Evolutionary conservation across 2,797 vertebrate genomes (phyloP).

Genomic region (Bufotes viridis): DNA sequence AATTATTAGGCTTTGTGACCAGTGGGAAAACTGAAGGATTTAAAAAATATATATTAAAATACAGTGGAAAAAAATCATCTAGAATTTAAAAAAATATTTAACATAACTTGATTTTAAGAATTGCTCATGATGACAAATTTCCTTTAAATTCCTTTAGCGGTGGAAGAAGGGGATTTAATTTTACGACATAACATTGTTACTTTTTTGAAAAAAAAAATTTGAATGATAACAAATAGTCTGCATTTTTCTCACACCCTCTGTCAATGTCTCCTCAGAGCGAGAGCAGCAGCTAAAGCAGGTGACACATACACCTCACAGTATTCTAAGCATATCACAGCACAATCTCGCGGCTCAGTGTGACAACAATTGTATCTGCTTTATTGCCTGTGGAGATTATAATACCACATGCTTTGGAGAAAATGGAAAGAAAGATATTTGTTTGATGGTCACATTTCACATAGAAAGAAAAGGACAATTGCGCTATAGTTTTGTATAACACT

Average conservation of each 20-base stretch:
- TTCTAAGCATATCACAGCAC: constrained; percentile 53
- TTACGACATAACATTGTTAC: not conserved
- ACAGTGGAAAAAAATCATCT: too few species aligned
- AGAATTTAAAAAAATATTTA: too few species aligned
- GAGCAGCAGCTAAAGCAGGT: constrained; percentile 15
- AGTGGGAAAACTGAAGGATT: too few species aligned
- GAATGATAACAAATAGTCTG: constrained; percentile 11
- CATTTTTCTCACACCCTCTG: constrained; percentile 12
- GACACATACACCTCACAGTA: constrained; percentile 46
- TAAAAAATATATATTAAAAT: too few species aligned
- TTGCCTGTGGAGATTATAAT: constrained; percentile 57
- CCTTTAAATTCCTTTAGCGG: not conserved
- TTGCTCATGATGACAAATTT: too few species aligned
- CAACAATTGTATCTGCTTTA: constrained; percentile 59
- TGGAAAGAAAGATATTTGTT: constrained; percentile 55
- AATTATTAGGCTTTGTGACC: too few species aligned
- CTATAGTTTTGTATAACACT: constrained; percentile 41
- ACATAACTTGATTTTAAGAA: too few species aligned
- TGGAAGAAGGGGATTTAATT: not conserved
- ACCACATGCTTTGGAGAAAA: constrained; percentile 60
- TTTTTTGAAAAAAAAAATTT: not conserved
- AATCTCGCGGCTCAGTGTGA: constrained; percentile 60
- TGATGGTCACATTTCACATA: constrained; percentile 59
- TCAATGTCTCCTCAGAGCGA: not conserved
- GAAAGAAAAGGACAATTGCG: constrained; percentile 57